Conservation (phyloP, 2,888 invertebrate genomes). For the Tetragonisca angustula region DNA sequence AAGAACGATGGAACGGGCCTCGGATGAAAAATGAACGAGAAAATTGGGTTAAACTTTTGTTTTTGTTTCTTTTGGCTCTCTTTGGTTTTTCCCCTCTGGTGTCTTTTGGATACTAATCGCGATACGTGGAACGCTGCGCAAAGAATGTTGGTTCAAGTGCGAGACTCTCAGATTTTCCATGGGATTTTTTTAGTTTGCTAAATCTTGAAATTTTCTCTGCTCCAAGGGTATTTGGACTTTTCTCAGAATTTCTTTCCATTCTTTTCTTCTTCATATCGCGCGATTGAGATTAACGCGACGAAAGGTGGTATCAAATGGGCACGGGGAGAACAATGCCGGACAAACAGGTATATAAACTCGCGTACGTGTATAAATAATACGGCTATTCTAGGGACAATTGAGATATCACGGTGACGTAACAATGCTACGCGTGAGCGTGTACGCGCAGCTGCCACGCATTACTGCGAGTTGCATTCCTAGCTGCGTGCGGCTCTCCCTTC, state of each 20-base stretch:
- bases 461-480: constrained; percentile 56
- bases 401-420: constrained; percentile 75
- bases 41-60: constrained; percentile 21
- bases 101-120: background rate
- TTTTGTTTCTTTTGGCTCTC: background rate
- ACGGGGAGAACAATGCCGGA: constrained; percentile 28
- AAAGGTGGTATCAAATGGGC: no score
- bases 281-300: no score
- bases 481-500: background rate
- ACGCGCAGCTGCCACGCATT: constrained; percentile 64
- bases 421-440: constrained; percentile 59
- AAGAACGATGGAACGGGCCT: background rate
- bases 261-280: no score
- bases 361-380: constrained; percentile 49
- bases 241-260: no score
- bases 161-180: no score
- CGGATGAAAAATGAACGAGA: constrained; percentile 19
- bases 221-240: no score
- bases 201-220: no score
- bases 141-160: no score
- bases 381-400: constrained; percentile 65
- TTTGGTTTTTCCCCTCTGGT: no score
- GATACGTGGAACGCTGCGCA: background rate
- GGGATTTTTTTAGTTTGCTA: no score
- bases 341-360: constrained; percentile 46